phyloP scores from a whole-genome alignment of 2,797 vertebrate species.

The Monodelphis domestica region DNA sequence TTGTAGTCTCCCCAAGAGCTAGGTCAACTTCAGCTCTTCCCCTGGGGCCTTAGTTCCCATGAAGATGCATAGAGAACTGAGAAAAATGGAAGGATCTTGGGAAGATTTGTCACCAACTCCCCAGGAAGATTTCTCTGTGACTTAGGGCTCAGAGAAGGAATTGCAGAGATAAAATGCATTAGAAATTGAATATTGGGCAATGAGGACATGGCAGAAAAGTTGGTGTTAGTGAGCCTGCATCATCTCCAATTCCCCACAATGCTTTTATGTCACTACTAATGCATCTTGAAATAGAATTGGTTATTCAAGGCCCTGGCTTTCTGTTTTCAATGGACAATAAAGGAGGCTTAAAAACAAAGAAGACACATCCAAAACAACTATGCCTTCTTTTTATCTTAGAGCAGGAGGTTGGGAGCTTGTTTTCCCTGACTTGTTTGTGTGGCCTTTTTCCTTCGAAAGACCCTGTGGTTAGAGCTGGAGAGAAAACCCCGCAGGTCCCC shows the following conservation, averaged over 20 bases:
- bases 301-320: conserved; percentile 11
- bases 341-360: conserved; percentile 41
- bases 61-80: background rate
- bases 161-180: conserved; percentile 28
- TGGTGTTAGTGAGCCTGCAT: conserved; percentile 24
- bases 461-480: conserved; percentile 71
- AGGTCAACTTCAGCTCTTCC: background rate
- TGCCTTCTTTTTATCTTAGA: conserved; percentile 52
- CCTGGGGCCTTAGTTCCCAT: background rate
- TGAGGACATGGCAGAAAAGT: conserved; percentile 41
- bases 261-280: background rate
- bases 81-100: background rate
- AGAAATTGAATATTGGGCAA: background rate
- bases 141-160: background rate
- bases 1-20: background rate
- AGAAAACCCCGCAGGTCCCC: conserved; percentile 67
- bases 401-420: conserved; percentile 55
- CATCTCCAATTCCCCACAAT: conserved; percentile 25
- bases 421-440: conserved; percentile 74
- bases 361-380: background rate
- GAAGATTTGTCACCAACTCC: background rate
- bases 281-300: conserved; percentile 62
- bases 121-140: background rate
- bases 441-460: conserved; percentile 75
- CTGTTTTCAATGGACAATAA: conserved; percentile 59